Evolutionary conservation across 2,888 invertebrate genomes (phyloP), one percentile per base, ranked within the genome.

Genomic region (Stenurella melanura): DNA sequence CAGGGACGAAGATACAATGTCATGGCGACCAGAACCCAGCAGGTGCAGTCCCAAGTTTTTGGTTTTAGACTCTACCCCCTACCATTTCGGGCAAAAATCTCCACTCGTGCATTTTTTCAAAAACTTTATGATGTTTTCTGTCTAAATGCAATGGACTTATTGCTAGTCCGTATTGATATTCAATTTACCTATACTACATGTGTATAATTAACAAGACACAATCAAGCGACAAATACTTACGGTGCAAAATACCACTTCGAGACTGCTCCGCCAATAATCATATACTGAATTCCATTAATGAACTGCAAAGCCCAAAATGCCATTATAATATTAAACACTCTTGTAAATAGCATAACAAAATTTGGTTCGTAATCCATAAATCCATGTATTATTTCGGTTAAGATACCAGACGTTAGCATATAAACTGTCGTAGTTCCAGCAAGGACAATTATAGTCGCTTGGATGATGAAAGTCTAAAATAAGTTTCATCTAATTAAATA

Each of bases 221-320:
- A 26, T 26, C 4, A 26, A 26, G 1, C 4, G 4, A 26, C 7
- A 17, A 12, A 54, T 21, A 78, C 81, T 82, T 85, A 93, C 93
- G 91, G 91, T 11, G 91, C 89, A 85, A 93, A 94, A 84, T 92
- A 94, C 93, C 93, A 93, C 11, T 89, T 90, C 0, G 92, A 90
- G 5, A 93, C 92, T n/a, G 93, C 90, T 5, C 92, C 92, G 57
- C 93, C 92, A 60, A 93, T 91, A 18, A 93, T 90, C 88, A 93
- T 91, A 84, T 93, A 92, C 83, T 94, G 93, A 81, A 92, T 92
- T 56, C 92, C 93, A 17, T 92, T 88, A 77, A 92, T 90, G 83
- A 93, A 93, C 86, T 93, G 93, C 60, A 90, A 89, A 38, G 91
- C 88, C 91, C 93, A 93, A 76, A 93, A 89, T 71, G 92, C 90